Evolutionary conservation across 37 sponge, comb jelly and placozoan species (phyloP), one percentile per base, ranked within the genome.

Genomic region (Axinella damicornis): DNA sequence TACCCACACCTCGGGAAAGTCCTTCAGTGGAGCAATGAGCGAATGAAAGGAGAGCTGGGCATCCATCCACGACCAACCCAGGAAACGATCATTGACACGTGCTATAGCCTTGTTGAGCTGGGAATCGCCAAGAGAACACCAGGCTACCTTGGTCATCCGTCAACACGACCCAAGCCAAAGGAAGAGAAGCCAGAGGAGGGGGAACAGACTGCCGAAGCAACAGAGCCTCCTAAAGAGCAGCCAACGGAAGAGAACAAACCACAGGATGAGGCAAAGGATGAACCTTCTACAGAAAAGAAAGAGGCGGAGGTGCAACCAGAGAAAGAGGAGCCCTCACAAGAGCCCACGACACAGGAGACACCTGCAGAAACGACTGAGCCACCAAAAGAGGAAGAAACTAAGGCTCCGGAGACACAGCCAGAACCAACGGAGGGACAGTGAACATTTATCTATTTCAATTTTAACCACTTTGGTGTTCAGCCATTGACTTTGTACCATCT

Each of bases 21-120:
- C 15, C 2, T 79, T 12, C 61, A 53, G 5, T 94, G 59, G 64
- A 73, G 54, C 69, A 92, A 55, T 38, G 81, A 80, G 60, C 82
- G 31, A 53, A 94, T 95, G 98, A 66, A 38, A 19, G 34, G 72
- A 17, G 90, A 73, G 31, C 77, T 97, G 41, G 95, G 93, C 1
- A 83, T 97, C 37, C 55, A 66, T 22, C 90, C 93, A 15, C 71
- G 84, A 0, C 60, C 79, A n/a, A 30, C 62, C 25, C 40, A 83
- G 28, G 70, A 92, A 37, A 80, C 79, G 19, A 71, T 97, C 70
- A 87, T 97, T 31, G 98, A 97, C 64, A 83, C 74, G 32, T 82
- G 88, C 65, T 95, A 97, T 79, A 88, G 83, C 56, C 60, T 97
- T 37, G 84, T 97, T 84, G 90, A 92, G 13, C 21, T 79, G 27